Conservation (phyloP, 2,888 invertebrate genomes). For the Boloria euphrosyne region DNA sequence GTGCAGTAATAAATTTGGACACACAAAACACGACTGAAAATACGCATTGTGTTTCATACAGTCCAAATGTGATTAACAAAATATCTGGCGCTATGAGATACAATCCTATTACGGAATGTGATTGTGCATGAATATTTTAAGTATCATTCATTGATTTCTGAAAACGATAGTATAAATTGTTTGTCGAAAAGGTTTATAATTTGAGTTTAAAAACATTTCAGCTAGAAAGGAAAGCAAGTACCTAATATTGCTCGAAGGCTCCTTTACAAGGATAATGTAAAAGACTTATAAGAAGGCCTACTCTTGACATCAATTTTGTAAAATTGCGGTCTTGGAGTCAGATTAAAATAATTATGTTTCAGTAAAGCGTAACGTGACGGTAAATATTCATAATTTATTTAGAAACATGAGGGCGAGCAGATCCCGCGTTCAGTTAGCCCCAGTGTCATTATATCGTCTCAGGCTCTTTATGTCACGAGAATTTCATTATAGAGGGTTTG, state of each 20-base stretch:
- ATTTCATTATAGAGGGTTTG: conserved; percentile 68
- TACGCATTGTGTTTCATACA: conserved; percentile 44
- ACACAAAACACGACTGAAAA: conserved; percentile 45
- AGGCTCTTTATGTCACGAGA: conserved; percentile 68
- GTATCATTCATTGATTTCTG: not conserved
- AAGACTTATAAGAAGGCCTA: conserved; percentile 47
- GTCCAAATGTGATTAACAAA: conserved; percentile 46
- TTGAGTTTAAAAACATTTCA: conserved; percentile 8
- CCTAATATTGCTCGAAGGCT: conserved; percentile 37
- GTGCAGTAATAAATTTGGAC: conserved; percentile 45
- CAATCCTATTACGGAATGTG: conserved; percentile 37
- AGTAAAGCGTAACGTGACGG: conserved; percentile 71
- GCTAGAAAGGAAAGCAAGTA: conserved; percentile 29
- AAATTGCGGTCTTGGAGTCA: conserved; percentile 68
- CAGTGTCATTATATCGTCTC: conserved; percentile 61
- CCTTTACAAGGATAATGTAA: conserved; percentile 39
- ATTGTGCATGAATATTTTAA: conserved; percentile 35
- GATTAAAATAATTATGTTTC: conserved; percentile 76
- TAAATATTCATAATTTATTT: conserved; percentile 79
- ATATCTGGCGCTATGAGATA: conserved; percentile 42
- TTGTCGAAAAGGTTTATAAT: too few species aligned
- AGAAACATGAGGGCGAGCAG: conserved; percentile 69
- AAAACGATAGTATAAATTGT: not conserved
- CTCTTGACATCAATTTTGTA: conserved; percentile 66
- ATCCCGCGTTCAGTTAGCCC: conserved; percentile 56